Conservation (phyloP, 2,888 invertebrate genomes). For the Dichetophora obliterata region DNA sequence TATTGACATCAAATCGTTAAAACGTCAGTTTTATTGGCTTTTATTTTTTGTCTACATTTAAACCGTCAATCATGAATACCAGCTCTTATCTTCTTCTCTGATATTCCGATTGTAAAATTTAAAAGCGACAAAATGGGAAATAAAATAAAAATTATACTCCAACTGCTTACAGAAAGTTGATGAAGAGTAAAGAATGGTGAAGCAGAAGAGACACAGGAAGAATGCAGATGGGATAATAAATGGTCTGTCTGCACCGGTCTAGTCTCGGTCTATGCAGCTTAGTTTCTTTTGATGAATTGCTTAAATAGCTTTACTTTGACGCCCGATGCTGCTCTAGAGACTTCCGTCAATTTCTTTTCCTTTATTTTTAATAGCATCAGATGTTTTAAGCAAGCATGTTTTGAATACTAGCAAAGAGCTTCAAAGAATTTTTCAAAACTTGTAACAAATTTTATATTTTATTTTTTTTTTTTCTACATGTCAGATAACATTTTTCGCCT, state of each 20-base stretch:
- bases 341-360: no score
- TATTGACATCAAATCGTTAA: conserved; percentile 33
- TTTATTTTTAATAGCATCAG: no score
- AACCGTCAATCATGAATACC: neutral
- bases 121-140: neutral
- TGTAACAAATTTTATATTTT: no score
- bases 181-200: neutral
- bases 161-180: neutral
- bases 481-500: no score
- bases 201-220: neutral
- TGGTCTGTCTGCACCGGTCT: neutral
- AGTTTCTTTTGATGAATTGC: no score
- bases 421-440: no score
- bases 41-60: neutral
- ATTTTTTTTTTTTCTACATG: no score
- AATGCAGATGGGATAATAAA: neutral
- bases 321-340: no score
- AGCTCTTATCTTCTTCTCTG: neutral
- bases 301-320: no score
- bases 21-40: conserved; percentile 17
- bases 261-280: no score
- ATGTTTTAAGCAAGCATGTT: no score
- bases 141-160: neutral
- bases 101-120: neutral
- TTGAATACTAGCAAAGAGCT: no score